phyloP scores from a whole-genome alignment of 2,888 invertebrate genomes.

The Minunthozetes semirufus region DNA sequence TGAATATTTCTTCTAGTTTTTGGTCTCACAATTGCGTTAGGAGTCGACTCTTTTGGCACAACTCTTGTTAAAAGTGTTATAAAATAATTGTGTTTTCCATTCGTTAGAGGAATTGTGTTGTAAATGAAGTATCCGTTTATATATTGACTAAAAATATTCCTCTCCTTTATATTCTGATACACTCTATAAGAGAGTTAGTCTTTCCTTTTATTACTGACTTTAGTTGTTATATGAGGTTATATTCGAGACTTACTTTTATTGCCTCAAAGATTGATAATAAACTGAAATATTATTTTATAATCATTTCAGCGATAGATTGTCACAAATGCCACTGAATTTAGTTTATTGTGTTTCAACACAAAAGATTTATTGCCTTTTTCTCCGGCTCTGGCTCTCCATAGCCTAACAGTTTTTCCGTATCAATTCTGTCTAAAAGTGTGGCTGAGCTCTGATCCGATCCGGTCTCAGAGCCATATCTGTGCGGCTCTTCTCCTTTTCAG shows the following conservation, averaged over 20 bases:
- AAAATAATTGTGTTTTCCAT: background rate
- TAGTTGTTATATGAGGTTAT: background rate
- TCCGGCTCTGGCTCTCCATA: background rate
- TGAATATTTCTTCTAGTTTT: background rate
- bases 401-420: background rate
- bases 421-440: background rate
- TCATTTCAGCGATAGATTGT: conserved; percentile 12
- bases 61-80: background rate
- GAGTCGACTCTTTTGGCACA: background rate
- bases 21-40: background rate
- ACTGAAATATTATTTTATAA: conserved; percentile 30
- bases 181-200: background rate
- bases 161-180: background rate
- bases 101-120: background rate
- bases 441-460: background rate
- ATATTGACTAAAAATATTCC: background rate
- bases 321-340: conserved; percentile 15
- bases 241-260: conserved; percentile 3
- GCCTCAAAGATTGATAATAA: conserved; percentile 14
- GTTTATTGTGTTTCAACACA: background rate
- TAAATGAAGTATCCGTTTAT: conserved; percentile 12
- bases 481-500: background rate
- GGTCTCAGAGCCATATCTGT: background rate
- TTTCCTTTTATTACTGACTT: background rate
- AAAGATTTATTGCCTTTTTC: conserved; percentile 7